phyloP scores from a whole-genome alignment of 2,797 vertebrate species.

The Dendrocincla fuliginosa region DNA sequence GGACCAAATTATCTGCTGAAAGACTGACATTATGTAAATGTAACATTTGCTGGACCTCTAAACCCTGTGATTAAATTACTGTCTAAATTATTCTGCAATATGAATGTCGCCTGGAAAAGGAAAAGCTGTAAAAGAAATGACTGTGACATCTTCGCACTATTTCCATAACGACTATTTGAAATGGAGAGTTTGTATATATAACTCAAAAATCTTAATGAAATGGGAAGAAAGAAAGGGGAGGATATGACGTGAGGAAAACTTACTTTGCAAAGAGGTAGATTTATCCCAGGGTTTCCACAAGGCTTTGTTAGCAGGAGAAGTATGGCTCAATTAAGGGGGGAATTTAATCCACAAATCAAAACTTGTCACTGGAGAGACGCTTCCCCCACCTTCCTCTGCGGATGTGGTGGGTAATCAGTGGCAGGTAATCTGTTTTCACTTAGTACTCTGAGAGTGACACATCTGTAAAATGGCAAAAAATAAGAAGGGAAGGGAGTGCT shows the following conservation, averaged over 20 bases:
- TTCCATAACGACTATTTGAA: constrained; percentile 37
- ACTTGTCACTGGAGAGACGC: neutral
- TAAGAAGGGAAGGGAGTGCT: neutral
- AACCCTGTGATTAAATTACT: constrained; percentile 72
- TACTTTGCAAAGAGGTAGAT: neutral
- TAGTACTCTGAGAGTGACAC: neutral
- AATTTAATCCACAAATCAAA: constrained; percentile 26
- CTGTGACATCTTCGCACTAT: constrained; percentile 39
- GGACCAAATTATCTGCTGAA: constrained; percentile 69
- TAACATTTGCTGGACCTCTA: constrained; percentile 74
- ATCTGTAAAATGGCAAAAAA: neutral
- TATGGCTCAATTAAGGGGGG: neutral
- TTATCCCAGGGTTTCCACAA: neutral
- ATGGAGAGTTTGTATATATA: neutral
- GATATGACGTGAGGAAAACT: neutral
- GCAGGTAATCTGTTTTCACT: constrained; percentile 24
- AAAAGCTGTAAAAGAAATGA: constrained; percentile 39
- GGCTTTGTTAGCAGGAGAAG: neutral
- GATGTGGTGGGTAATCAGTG: neutral
- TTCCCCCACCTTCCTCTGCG: neutral
- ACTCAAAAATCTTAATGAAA: constrained; percentile 30
- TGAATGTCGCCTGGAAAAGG: constrained; percentile 41
- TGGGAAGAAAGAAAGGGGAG: neutral
- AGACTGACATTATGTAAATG: constrained; percentile 73
- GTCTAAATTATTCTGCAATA: constrained; percentile 68